Conservation (phyloP, 2,888 invertebrate species). For the Galerucella nymphaeae region DNA sequence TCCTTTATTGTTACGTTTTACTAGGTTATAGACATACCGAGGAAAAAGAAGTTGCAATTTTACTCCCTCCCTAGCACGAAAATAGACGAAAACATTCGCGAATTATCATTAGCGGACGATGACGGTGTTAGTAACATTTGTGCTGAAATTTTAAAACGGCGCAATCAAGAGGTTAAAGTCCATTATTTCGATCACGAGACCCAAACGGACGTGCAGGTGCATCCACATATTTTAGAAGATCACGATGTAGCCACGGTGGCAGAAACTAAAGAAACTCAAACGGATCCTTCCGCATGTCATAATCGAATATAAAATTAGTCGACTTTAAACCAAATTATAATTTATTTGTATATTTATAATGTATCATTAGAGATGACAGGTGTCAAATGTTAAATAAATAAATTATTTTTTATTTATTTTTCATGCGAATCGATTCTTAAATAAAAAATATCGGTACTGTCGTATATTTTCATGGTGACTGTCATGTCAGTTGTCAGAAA, state of each 20-base stretch:
- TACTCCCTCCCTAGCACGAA: constrained; percentile 16
- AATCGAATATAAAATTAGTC: too few relatives aligned
- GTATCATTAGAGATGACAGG: too few relatives aligned
- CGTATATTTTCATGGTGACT: neutral
- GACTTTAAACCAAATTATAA: too few relatives aligned
- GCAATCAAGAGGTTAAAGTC: neutral
- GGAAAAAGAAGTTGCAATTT: constrained; percentile 47
- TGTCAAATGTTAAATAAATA: too few relatives aligned
- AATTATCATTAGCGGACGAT: constrained; percentile 46
- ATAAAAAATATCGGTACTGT: too few relatives aligned
- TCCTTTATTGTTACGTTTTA: neutral
- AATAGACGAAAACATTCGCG: constrained; percentile 30
- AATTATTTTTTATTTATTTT: too few relatives aligned
- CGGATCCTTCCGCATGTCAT: too few relatives aligned
- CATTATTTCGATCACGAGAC: constrained; percentile 38
- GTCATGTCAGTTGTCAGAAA: neutral
- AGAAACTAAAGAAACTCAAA: constrained; percentile 25
- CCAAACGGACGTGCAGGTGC: constrained; percentile 48
- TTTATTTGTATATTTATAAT: too few relatives aligned
- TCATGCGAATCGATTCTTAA: too few relatives aligned
- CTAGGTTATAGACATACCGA: constrained; percentile 44
- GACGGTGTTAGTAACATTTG: constrained; percentile 50
- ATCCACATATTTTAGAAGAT: constrained; percentile 39
- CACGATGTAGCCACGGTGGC: constrained; percentile 24
- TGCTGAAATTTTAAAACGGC: constrained; percentile 4